Base-by-base conservation (phyloP, 2,888 invertebrate species). In the Mimachlamys varia region DNA sequence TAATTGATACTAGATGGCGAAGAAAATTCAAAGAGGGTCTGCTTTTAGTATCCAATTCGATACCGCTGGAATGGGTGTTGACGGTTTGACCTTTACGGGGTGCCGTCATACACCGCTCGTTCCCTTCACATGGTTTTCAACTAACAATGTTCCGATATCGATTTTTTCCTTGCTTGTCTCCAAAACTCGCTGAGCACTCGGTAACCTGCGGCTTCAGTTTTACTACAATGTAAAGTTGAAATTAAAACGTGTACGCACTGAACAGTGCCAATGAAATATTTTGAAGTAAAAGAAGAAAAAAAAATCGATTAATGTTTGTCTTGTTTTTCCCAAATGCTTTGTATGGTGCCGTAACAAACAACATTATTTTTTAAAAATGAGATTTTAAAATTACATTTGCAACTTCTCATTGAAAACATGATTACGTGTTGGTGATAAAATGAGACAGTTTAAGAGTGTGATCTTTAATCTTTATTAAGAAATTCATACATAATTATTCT, bases 101-200 rank as follows among this genome's bases (percentile, higher is more conserved):
- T 58, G 27, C 76, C 3, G 7, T 22, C 76, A 76, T 76, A 76
- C 27, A 76, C 76, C 33, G 13, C 76, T 33, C 76, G 33, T 76
- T 76, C 76, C 27, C 27, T 12, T 27, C 7, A 76, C n/a, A n/a
- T n/a, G n/a, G 33, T 76, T 27, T 76, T 76, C 76, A 76, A 76
- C 27, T 76, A 27, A 76, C 33, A 76, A 33, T 22, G 27, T 76
- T 76, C 76, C 15, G 10, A 1, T 76, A 76, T 76, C 12, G 76
- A 76, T 76, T 76, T 76, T 76, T 33, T 33, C 33, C 44, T 76
- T 76, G 76, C 76, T 27, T 76, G 76, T 76, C 76, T 76, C 76
- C 33, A 76, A 44, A 76, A 76, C 76, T 33, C 27, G 7, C 76
- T 76, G 22, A 76, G 76, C 76, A 76, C 76, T 76, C 76, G 76